Percentiles rank a stretch among this genome's conserved stretches.
Evolutionary conservation across 2,797 vertebrate genomes (phyloP).

Genomic region (Peromyscus attwateri): DNA sequence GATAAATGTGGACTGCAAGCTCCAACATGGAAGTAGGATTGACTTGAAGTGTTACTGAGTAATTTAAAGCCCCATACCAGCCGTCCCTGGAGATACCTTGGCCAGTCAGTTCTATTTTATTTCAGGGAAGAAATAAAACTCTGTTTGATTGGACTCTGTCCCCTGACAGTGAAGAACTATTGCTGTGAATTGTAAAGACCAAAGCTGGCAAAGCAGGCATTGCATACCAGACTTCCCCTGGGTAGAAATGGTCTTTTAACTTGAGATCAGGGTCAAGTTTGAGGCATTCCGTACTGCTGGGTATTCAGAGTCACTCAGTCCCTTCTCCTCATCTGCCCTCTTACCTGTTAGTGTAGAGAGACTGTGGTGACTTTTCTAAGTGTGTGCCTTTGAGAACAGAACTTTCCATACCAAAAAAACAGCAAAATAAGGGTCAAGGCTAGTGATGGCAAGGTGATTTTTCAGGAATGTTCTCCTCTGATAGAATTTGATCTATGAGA

Average conservation of each 20-base stretch:
- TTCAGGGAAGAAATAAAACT: slow-evolving; percentile 79
- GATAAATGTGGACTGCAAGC: slow-evolving; percentile 69
- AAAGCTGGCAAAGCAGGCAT: slow-evolving; percentile 23
- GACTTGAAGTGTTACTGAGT: slow-evolving; percentile 51
- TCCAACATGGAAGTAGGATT: slow-evolving; percentile 29
- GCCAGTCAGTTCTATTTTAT: slow-evolving; percentile 79
- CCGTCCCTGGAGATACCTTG: slow-evolving; percentile 70
- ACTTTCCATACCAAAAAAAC: not conserved
- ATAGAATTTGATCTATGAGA: not conserved
- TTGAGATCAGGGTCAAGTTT: slow-evolving; percentile 40
- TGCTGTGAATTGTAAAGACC: slow-evolving; percentile 60
- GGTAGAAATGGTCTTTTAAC: slow-evolving; percentile 16
- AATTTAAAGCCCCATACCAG: slow-evolving; percentile 68
- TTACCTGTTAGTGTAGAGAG: not conserved
- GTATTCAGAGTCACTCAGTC: not conserved
- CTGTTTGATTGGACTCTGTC: slow-evolving; percentile 72
- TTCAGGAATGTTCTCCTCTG: not conserved
- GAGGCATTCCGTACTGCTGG: not conserved
- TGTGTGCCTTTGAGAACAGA: not conserved
- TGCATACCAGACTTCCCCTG: not conserved
- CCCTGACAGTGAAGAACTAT: slow-evolving; percentile 58
- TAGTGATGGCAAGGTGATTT: not conserved
- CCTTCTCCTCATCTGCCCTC: not conserved
- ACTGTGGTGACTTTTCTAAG: not conserved
- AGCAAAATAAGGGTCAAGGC: not conserved